phyloP scores from a whole-genome alignment of 2,113 vertebrate genomes.

The Salvelinus fontinalis region DNA sequence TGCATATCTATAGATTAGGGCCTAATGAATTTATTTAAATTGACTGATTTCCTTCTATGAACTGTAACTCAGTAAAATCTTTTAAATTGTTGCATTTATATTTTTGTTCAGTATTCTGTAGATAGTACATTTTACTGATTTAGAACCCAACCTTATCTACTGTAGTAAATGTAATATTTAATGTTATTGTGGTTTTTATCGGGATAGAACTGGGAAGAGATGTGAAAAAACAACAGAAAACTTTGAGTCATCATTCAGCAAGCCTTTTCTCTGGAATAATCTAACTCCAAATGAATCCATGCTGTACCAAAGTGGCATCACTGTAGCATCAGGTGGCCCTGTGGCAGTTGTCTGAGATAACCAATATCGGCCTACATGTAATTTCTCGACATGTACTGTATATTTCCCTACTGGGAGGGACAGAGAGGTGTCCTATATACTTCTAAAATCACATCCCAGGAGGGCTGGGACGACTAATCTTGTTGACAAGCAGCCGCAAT shows the following conservation, averaged over 20 bases:
- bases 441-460: background rate
- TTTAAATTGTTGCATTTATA: too few species aligned
- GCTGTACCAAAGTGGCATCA: too few species aligned
- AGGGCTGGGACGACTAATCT: background rate
- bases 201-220: background rate
- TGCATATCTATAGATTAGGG: too few species aligned
- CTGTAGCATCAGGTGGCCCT: too few species aligned
- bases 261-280: background rate
- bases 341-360: background rate
- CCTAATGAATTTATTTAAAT: too few species aligned
- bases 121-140: conserved; percentile 20
- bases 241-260: background rate
- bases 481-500: background rate
- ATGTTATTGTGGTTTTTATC: background rate
- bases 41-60: too few species aligned
- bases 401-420: background rate
- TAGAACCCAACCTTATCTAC: conserved; percentile 21
- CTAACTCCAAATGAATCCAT: background rate
- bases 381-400: background rate
- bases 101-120: background rate
- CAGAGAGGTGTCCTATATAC: background rate
- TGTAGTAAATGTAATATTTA: conserved; percentile 1
- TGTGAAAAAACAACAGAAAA: background rate
- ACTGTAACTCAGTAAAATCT: too few species aligned
- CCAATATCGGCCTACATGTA: background rate